Base-by-base conservation (phyloP, 1,140 invertebrate genomes). In the Liolophura sinensis region DNA sequence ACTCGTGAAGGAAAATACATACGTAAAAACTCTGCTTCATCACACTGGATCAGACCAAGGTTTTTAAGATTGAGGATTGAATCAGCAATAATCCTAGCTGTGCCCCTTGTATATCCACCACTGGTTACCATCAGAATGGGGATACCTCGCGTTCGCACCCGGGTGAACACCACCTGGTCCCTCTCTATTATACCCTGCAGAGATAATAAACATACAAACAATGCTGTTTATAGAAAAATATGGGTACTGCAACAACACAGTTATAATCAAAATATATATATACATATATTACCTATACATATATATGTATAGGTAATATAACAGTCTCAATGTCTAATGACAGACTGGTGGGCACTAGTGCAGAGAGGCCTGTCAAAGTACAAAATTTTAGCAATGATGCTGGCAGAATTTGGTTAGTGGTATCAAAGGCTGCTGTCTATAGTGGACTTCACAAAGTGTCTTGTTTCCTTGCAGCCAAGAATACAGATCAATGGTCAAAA, bases 101-200 rank as follows among this genome's bases (percentile, higher is more conserved):
- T 92, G 63, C 86, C 86, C 65, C 88, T 88, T 55, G 90, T 86
- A 83, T 95, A 95, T 0, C 94, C 94, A 12, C 94, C 94, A 78
- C 92, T 94, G 0, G 93, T 93, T 20, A 95, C 78, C 93, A 95
- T 95, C 1, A 93, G 89, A 54, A 95, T 90, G 1, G 93, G 93
- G 68, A 94, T 91, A 15, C 86, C 79, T 18, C 87, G 77, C 9
- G 88, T 69, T 64, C 87, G 86, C 49, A 90, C 91, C 70, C 89
- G 88, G 68, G 88, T 83, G 79, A 95, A 96, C 4, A 96, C 92
- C 40, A 93, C 87, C 82, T 93, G 89, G 81, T 96, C 94, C 69
- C 94, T 86, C 78, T 89, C 84, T 57, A 95, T 90, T 24, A 95
- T 91, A 20, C 92, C 93, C 88, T 93, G 82, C 55, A 82, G 75